These are phyloP conservation scores for Mnemiopsis leidyi DNA, from an alignment of 37 sponge, comb jelly and placozoan species.

Conservation along the genomic window DNA sequence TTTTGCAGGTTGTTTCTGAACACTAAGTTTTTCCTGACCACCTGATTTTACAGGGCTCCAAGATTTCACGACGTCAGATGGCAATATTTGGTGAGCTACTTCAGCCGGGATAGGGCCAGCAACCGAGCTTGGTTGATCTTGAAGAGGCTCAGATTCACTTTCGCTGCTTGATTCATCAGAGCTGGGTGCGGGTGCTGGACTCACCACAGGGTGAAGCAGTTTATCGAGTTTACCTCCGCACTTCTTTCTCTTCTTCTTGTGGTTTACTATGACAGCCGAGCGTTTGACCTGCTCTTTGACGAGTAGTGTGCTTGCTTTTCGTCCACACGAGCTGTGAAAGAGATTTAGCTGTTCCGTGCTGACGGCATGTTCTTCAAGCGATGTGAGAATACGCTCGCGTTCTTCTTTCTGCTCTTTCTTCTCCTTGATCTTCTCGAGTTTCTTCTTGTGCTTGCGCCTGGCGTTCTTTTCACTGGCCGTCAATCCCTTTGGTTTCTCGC, in stretches of 20 bases:
- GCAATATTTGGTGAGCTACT: too few relatives aligned
- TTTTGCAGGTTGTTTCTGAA: too few relatives aligned
- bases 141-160: neutral
- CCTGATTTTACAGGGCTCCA: too few relatives aligned
- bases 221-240: neutral
- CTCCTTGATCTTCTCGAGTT: conserved; percentile 43
- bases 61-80: too few relatives aligned
- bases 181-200: neutral
- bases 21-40: too few relatives aligned
- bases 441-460: neutral
- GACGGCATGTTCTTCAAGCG: conserved; percentile 11
- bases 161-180: neutral
- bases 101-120: neutral
- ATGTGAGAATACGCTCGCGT: conserved; percentile 18
- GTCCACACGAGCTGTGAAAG: conserved; percentile 14
- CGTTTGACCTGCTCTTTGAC: neutral
- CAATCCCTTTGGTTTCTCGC: neutral
- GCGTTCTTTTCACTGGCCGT: conserved; percentile 41
- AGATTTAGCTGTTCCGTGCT: neutral
- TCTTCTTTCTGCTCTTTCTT: conserved; percentile 21
- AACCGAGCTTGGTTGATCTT: neutral
- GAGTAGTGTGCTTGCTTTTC: neutral
- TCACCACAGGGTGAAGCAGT: neutral
- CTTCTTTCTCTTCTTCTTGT: conserved; percentile 61
- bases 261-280: conserved; percentile 33